Evolutionary conservation across 2,888 invertebrate species (phyloP).

Genomic region (Tetranychus truncatus): DNA sequence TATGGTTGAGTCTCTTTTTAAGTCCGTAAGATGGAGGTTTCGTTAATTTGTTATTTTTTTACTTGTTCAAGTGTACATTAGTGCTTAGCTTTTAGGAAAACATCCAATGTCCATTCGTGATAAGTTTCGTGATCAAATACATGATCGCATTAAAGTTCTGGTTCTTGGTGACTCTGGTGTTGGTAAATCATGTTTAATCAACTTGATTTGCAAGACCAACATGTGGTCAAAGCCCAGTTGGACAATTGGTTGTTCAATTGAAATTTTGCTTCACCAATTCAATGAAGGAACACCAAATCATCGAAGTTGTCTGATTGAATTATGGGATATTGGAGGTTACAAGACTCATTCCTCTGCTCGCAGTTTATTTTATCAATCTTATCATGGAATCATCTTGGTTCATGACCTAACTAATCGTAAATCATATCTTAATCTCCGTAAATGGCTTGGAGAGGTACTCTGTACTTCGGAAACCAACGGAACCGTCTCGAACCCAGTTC

Average conservation of each 20-base stretch:
- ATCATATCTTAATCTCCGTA: slow-evolving; percentile 75
- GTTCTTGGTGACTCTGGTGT: slow-evolving; percentile 86
- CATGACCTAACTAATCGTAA: slow-evolving; percentile 92
- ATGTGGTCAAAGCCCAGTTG: slow-evolving; percentile 68
- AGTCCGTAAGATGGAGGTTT: too few relatives aligned
- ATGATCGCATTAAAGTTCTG: slow-evolving; percentile 69
- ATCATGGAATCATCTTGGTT: slow-evolving; percentile 84
- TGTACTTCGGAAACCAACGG: background rate
- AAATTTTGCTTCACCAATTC: slow-evolving; percentile 83
- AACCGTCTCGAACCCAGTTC: background rate
- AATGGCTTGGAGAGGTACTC: slow-evolving; percentile 72
- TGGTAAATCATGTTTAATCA: slow-evolving; percentile 85
- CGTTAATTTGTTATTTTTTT: too few relatives aligned
- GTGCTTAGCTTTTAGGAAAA: too few relatives aligned
- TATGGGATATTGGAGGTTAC: slow-evolving; percentile 95
- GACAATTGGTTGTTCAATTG: slow-evolving; percentile 89
- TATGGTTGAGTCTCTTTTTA: too few relatives aligned
- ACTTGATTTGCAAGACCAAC: slow-evolving; percentile 71
- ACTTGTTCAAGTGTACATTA: too few relatives aligned
- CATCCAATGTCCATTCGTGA: slow-evolving; percentile 1
- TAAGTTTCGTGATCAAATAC: slow-evolving; percentile 9
- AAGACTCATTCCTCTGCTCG: slow-evolving; percentile 79
- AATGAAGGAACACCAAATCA: slow-evolving; percentile 83
- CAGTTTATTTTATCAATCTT: slow-evolving; percentile 77
- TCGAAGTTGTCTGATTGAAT: slow-evolving; percentile 73